Conservation (phyloP, 2,113 vertebrate genomes). For the Mormyrus lacerda region DNA sequence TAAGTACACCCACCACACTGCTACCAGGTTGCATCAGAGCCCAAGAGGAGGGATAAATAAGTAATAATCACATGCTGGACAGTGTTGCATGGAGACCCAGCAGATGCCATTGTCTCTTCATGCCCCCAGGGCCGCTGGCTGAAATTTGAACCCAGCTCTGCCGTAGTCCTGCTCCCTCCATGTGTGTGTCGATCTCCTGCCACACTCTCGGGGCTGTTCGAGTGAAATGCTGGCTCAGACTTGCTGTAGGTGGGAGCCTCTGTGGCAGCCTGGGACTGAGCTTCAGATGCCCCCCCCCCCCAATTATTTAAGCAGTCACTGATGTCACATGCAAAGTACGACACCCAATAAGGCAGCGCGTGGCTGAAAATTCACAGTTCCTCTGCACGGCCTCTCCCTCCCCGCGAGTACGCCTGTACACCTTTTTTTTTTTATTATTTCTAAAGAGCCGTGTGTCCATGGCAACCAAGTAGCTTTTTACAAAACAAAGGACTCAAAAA, state of each 20-base stretch:
- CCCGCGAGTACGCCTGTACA: background rate
- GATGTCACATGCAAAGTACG: background rate
- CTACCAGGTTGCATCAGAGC: background rate
- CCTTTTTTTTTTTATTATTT: conserved; percentile 3
- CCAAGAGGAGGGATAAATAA: background rate
- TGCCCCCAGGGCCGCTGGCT: background rate
- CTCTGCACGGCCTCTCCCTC: background rate
- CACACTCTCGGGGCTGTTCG: background rate
- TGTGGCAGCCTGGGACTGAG: background rate
- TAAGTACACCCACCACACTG: background rate
- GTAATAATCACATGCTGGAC: background rate
- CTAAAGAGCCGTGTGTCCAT: conserved; percentile 1
- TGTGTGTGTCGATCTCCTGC: background rate
- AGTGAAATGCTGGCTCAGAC: background rate
- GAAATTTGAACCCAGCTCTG: background rate
- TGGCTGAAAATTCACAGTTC: background rate
- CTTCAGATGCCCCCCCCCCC: background rate
- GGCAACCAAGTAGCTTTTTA: background rate
- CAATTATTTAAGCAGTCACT: background rate
- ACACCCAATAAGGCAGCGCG: background rate
- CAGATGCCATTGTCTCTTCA: background rate
- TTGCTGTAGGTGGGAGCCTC: background rate
- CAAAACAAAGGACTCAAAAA: background rate
- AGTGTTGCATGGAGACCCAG: background rate
- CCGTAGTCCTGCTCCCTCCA: background rate